Evolutionary conservation across 2,797 vertebrate species (phyloP).

Genomic region (Melanotaenia maccullochi): DNA sequence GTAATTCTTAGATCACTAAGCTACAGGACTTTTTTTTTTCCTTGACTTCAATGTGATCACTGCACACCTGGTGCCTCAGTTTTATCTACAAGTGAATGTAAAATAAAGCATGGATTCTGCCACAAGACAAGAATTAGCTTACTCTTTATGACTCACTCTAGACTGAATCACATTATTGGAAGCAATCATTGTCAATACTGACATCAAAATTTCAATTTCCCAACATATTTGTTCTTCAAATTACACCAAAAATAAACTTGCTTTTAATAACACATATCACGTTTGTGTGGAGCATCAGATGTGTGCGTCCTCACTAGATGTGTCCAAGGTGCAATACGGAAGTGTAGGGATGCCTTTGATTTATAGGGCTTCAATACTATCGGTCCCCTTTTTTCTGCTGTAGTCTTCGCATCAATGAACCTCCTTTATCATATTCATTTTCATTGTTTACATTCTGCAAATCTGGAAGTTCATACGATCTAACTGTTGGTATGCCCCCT

Average conservation of each 20-base stretch:
- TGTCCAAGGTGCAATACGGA: not conserved
- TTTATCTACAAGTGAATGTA: constrained; percentile 49
- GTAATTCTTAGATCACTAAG: constrained; percentile 29
- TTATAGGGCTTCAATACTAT: not conserved
- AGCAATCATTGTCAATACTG: constrained; percentile 33
- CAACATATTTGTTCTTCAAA: constrained; percentile 24
- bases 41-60: constrained; percentile 20
- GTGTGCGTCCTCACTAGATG: not conserved
- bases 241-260: constrained; percentile 3
- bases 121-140: constrained; percentile 16
- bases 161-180: constrained; percentile 15
- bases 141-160: constrained; percentile 13
- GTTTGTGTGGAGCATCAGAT: not conserved
- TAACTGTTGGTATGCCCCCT: not conserved
- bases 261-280: not conserved
- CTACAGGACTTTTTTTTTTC: constrained; percentile 26
- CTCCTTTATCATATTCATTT: not conserved
- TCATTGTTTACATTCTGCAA: not conserved
- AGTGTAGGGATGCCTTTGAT: not conserved
- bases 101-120: constrained; percentile 22
- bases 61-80: constrained; percentile 23
- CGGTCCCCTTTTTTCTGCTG: not conserved
- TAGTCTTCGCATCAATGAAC: not conserved
- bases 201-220: constrained; percentile 30
- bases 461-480: not conserved